Percentiles rank a stretch among this genome's conserved stretches.
These are phyloP conservation scores for Enhydra lutris DNA, from an alignment of 2,113 vertebrate genomes.

Conservation along the genomic window DNA sequence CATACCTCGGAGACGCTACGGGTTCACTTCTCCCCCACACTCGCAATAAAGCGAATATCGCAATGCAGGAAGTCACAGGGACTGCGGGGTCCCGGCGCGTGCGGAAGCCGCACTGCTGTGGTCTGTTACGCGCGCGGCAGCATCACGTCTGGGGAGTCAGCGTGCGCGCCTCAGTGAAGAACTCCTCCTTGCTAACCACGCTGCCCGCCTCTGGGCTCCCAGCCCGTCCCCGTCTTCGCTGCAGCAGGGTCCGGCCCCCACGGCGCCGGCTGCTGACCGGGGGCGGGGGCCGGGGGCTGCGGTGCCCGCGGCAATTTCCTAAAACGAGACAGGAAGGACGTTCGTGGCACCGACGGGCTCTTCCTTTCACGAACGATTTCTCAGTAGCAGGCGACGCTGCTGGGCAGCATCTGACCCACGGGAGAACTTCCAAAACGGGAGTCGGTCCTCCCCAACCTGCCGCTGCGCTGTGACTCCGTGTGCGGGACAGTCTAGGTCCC, in stretches of 20 bases:
- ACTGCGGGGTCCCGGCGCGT: background rate
- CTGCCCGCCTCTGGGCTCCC: fast-evolving
- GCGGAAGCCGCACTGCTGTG: fast-evolving
- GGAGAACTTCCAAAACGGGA: too few relatives aligned
- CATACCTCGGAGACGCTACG: background rate
- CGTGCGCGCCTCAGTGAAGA: background rate
- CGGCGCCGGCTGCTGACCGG: background rate
- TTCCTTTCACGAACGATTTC: too few relatives aligned
- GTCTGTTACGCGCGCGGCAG: background rate
- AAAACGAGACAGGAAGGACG: background rate
- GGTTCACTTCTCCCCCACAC: background rate
- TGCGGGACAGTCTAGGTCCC: too few relatives aligned
- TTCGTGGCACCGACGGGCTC: too few relatives aligned
- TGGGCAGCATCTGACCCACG: too few relatives aligned
- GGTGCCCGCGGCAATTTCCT: background rate
- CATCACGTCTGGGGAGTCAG: background rate
- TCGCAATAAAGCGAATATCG: background rate
- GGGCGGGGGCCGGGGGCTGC: background rate
- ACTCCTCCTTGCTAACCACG: background rate
- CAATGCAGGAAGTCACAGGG: background rate
- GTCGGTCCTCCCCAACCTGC: too few relatives aligned
- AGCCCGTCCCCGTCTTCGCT: background rate
- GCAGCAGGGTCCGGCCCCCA: background rate
- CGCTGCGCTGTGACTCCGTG: too few relatives aligned
- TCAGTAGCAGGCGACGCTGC: too few relatives aligned